Evolutionary conservation across 2,888 invertebrate species (phyloP).

Genomic region (Trichogramma dendrolimi): DNA sequence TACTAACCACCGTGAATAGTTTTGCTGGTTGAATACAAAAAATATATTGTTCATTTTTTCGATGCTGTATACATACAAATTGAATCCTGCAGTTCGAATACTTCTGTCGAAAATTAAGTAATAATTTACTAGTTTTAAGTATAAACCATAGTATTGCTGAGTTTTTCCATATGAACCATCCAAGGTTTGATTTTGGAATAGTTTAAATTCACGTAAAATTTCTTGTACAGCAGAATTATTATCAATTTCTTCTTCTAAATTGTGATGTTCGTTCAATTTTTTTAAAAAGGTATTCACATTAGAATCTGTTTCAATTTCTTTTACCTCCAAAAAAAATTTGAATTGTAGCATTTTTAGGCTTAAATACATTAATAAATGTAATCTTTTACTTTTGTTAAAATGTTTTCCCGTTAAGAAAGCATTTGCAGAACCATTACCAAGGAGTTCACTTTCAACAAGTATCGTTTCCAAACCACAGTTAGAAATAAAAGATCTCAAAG

Average conservation of each 20-base stretch:
- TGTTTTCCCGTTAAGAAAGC: conserved; percentile 30
- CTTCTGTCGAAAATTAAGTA: neutral
- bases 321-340: no score
- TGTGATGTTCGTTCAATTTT: no score
- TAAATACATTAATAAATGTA: neutral
- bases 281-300: no score
- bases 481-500: conserved; percentile 36
- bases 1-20: neutral
- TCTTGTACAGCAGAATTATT: no score
- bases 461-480: conserved; percentile 29
- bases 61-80: neutral
- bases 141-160: neutral
- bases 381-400: conserved; percentile 28
- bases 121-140: neutral
- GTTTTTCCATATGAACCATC: neutral
- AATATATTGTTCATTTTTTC: neutral
- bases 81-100: neutral
- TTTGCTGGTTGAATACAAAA: neutral
- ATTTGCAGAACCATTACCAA: conserved; percentile 27
- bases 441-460: conserved; percentile 25
- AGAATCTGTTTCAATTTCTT: no score
- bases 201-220: no score
- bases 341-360: no score
- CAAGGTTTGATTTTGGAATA: neutral
- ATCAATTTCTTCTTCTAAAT: no score